Percentiles rank a stretch among this genome's conserved stretches.
These are phyloP conservation scores for Megalops cyprinoides DNA, from an alignment of 2,797 vertebrate genomes.

Conservation along the genomic window DNA sequence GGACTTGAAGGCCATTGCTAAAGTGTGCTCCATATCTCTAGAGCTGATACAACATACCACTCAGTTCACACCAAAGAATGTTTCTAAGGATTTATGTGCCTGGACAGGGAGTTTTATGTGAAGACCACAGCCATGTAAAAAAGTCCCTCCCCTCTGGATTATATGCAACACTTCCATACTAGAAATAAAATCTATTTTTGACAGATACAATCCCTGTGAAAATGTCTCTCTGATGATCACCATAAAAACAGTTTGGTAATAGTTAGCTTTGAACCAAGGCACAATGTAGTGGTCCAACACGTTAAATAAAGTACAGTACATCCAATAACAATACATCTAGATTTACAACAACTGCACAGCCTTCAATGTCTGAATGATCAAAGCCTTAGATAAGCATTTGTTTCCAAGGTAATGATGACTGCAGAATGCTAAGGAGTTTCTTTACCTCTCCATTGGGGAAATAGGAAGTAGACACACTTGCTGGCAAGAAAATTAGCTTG, in stretches of 20 bases:
- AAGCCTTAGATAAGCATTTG: no score
- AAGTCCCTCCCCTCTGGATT: slow-evolving; percentile 19
- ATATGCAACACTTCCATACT: neutral
- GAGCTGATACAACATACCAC: slow-evolving; percentile 23
- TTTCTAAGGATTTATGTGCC: slow-evolving; percentile 38
- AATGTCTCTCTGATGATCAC: slow-evolving; percentile 8
- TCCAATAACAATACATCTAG: no score
- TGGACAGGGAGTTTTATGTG: slow-evolving; percentile 29
- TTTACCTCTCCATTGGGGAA: no score
- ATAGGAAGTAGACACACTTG: no score
- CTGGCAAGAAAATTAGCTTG: no score
- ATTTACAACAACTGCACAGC: no score
- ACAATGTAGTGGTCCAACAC: no score
- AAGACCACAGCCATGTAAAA: slow-evolving; percentile 35
- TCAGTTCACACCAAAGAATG: neutral
- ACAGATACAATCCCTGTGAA: neutral
- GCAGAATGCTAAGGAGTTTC: no score
- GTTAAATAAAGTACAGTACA: no score
- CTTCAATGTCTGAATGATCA: no score
- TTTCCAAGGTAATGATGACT: no score
- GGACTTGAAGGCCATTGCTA: slow-evolving; percentile 32
- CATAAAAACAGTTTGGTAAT: neutral
- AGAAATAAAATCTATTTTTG: neutral
- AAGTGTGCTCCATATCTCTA: slow-evolving; percentile 18
- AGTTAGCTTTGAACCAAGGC: no score